phyloP scores from a whole-genome alignment of 2,888 invertebrate genomes.

The Neoitamus cyanurus region DNA sequence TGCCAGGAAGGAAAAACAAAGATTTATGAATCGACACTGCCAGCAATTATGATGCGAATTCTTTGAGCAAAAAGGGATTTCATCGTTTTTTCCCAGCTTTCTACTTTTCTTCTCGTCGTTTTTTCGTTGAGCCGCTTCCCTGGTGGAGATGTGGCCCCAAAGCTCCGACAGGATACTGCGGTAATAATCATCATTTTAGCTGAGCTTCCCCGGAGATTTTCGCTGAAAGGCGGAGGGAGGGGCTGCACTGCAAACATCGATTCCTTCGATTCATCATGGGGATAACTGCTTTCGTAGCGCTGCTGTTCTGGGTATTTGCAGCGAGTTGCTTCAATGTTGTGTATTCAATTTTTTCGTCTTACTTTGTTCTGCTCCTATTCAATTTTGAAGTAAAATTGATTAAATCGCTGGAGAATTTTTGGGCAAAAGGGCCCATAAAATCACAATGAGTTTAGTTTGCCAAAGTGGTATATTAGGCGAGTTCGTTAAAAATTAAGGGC shows the following conservation, averaged over 20 bases:
- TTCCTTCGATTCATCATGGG: conserved; percentile 4
- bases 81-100: neutral
- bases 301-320: neutral
- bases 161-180: neutral
- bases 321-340: neutral
- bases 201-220: neutral
- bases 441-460: neutral
- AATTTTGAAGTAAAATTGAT: neutral
- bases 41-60: conserved; percentile 10
- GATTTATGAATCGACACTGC: conserved; percentile 22
- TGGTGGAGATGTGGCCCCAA: neutral
- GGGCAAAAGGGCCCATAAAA: neutral
- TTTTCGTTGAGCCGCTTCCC: neutral
- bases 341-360: neutral
- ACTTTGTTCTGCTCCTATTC: neutral
- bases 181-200: conserved; percentile 1
- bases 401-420: neutral
- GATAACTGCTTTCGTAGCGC: neutral
- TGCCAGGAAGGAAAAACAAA: conserved; percentile 14
- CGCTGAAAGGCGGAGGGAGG: neutral
- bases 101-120: neutral
- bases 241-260: neutral
- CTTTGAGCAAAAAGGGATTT: neutral
- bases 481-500: neutral
- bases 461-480: neutral